Percentiles rank a stretch among this genome's conserved stretches.
These are phyloP conservation scores for Steatocranus sp. DNA, from an alignment of 2,797 vertebrate species.

Conservation along the genomic window DNA sequence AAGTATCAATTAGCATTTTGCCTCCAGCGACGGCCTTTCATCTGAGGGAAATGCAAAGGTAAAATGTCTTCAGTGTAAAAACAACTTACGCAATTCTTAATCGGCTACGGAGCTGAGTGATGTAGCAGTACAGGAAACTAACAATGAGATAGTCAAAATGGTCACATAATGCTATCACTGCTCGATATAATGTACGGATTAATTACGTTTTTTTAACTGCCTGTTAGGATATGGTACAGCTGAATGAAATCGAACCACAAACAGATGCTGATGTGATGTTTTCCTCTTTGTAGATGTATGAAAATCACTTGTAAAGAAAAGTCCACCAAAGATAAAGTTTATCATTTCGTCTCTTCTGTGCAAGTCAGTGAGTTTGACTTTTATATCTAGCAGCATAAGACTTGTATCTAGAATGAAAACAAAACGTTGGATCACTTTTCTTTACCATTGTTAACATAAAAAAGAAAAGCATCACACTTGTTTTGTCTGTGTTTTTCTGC, in stretches of 20 bases:
- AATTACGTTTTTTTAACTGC: background rate
- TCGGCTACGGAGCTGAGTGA: background rate
- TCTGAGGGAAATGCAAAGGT: background rate
- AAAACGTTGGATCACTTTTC: background rate
- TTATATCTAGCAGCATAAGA: slow-evolving; percentile 23
- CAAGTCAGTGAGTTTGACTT: slow-evolving; percentile 11
- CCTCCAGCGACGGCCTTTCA: background rate
- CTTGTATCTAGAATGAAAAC: background rate
- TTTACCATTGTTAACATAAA: background rate
- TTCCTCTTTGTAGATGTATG: background rate
- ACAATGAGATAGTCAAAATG: background rate
- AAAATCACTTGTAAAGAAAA: background rate
- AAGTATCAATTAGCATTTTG: background rate
- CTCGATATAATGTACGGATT: background rate
- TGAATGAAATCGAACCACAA: background rate
- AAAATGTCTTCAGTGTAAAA: background rate
- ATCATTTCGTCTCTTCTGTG: background rate
- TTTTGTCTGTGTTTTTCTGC: slow-evolving; percentile 7
- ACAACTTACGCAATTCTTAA: background rate
- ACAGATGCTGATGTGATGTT: background rate
- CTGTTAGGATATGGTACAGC: background rate
- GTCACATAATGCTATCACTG: background rate
- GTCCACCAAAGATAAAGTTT: background rate
- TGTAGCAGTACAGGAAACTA: slow-evolving; percentile 11
- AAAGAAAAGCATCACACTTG: background rate